phyloP scores from a whole-genome alignment of 2,888 invertebrate species.

The Leistus spinibarbis region DNA sequence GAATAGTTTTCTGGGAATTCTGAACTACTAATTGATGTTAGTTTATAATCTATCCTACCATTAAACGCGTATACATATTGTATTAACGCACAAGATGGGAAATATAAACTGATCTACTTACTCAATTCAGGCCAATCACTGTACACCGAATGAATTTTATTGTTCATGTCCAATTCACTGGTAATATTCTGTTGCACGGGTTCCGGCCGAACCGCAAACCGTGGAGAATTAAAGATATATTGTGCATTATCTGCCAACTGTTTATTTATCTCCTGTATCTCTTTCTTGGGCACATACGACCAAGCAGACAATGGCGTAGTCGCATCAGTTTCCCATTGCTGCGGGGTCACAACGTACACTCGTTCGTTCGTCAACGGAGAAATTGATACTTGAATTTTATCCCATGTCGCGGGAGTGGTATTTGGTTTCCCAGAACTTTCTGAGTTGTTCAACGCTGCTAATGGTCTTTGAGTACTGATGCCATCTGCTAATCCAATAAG shows the following conservation, averaged over 20 bases:
- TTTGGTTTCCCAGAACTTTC: conserved; percentile 54
- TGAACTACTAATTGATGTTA: background rate
- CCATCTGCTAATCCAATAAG: conserved; percentile 40
- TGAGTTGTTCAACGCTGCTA: conserved; percentile 57
- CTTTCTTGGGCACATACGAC: conserved; percentile 49
- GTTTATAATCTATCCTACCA: background rate
- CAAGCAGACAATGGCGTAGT: conserved; percentile 49
- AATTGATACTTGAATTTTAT: conserved; percentile 70
- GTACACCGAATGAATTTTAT: conserved; percentile 46
- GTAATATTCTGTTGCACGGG: conserved; percentile 36
- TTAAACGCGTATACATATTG: background rate
- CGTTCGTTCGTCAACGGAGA: conserved; percentile 80
- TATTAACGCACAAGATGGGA: background rate
- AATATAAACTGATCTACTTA: conserved; percentile 48
- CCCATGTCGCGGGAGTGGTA: conserved; percentile 65
- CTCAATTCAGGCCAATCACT: conserved; percentile 59
- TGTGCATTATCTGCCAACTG: conserved; percentile 52
- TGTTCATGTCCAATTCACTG: conserved; percentile 20
- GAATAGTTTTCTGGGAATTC: background rate
- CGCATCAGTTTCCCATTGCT: conserved; percentile 60
- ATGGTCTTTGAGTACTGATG: conserved; percentile 35
- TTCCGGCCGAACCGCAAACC: conserved; percentile 42
- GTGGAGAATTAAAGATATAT: conserved; percentile 57
- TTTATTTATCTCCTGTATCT: conserved; percentile 56
- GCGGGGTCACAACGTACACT: conserved; percentile 82